Evolutionary conservation across 2,888 invertebrate genomes (phyloP), one percentile per base, ranked within the genome.

Genomic region (Caenorhabditis uteleia): DNA sequence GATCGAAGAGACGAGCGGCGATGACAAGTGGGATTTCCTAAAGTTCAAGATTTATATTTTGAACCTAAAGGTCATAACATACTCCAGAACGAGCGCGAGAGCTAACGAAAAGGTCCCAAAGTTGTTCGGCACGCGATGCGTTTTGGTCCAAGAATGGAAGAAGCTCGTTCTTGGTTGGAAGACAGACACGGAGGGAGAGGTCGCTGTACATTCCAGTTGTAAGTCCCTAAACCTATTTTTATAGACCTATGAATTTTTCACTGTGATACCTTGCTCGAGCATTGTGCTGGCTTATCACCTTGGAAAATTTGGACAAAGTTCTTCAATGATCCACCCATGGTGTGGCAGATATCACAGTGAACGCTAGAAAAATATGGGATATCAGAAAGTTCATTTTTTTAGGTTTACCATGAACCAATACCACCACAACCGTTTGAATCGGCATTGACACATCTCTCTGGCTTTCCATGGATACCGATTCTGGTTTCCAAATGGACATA

Each of bases 281-380:
- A 81, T 54, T 81, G 74, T 7, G 81, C 81, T 36, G 79, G 80
- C 38, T 74, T 64, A 48, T 77, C 73, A 47, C 75, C 77, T 49
- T 81, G 78, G 70, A 74, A 79, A 59, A 81, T 81, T 60, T 82
- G 81, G 14, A 81, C 81, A 54, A 80, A 81, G 61, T 80, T 80
- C 47, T 69, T 68, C 25, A 81, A 59, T 6, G 67, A 64, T 34
- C 79, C 78, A 44, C 81, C 81, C 72, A 77, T 77, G 2, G 73
- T 76, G 42, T 71, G 75, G 64, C 81, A 81, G 58, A 81, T 82
- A 54, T 81, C 81, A 60, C 81, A 81, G 48, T 81, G 81, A 18
- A 75, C 75, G 50, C 75, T 65, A 48, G 27, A 55, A 48, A 34
- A 12, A 25, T 6, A 8, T 8, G 16, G 14, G 20, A 38, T 34